Evolutionary conservation across 1,140 invertebrate genomes (phyloP), one percentile per base, ranked within the genome.

Genomic region (Diachasma alloeum): DNA sequence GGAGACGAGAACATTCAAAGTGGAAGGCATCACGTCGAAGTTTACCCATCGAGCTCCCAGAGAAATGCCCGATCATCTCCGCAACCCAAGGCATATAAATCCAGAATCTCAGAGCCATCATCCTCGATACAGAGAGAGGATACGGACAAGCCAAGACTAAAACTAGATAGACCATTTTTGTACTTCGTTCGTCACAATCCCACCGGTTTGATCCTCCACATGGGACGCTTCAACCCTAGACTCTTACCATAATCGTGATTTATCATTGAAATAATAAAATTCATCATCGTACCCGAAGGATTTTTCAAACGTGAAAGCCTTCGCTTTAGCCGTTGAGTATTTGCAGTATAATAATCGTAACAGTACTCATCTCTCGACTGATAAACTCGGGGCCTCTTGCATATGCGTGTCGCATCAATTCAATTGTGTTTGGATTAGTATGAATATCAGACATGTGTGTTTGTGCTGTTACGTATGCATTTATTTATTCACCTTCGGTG

Each of bases 141-240:
- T 56, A 82, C 93, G 0, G 92, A 95, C 56, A 92, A 92, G 26
- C 93, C 93, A 1, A 91, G 95, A 83, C 90, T 97, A 78, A 93
- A 94, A 81, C 94, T 96, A 81, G 95, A 97, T 78, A 91, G 95
- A 83, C 95, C 96, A 0, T 97, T 97, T 90, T 89, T 97, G 4
- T 97, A 95, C 84, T 94, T 96, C 78, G 94, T 96, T 13, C 91
- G 95, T 83, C 96, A 97, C 84, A 96, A 96, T 87, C 96, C 95
- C 2, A 95, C 95, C 8, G 95, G 95, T 76, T 92, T 96, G 88
- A 95, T 97, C 81, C 89, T 97, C 44, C 94, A 95, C 83, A 95
- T 96, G 91, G 95, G 95, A 59, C 91, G 95, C 83, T 96, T 96
- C 87, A 96, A 96, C 87, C 95, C 95, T 13, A 91, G 94, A 88